phyloP scores from a whole-genome alignment of 2,113 vertebrate species.

The Hypanus sabinus region DNA sequence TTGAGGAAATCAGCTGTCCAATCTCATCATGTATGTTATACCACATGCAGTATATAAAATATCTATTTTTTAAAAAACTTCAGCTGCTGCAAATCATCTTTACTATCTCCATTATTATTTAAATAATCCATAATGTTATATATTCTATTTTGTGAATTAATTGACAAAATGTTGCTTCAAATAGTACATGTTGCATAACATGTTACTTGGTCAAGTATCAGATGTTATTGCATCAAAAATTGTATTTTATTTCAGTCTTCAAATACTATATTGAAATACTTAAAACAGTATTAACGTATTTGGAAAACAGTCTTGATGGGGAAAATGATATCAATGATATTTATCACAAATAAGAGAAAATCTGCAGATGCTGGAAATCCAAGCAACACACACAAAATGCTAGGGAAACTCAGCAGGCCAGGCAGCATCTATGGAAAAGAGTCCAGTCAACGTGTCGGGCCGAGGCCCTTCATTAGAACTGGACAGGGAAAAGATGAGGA shows the following conservation, averaged over 20 bases:
- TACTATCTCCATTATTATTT: background rate
- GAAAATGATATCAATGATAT: background rate
- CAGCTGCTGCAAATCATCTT: background rate
- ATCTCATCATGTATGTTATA: background rate
- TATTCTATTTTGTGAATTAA: slow-evolving; percentile 21
- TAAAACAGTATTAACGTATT: slow-evolving; percentile 23
- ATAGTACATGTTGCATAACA: background rate
- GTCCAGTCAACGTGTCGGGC: too few relatives aligned
- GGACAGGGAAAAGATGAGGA: too few relatives aligned
- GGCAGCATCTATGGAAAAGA: too few relatives aligned
- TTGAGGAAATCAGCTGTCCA: background rate
- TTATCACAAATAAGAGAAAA: background rate
- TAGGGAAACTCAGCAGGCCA: too few relatives aligned
- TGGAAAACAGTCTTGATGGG: background rate
- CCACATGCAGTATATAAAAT: background rate
- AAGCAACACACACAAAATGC: too few relatives aligned
- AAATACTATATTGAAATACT: background rate
- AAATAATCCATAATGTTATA: background rate
- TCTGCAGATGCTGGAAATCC: too few relatives aligned
- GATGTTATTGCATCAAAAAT: slow-evolving; percentile 7
- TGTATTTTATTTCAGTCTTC: background rate
- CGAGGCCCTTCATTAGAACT: too few relatives aligned
- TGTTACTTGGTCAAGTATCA: slow-evolving; percentile 15
- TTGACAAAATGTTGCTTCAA: slow-evolving; percentile 25
- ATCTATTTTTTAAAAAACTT: background rate